These are phyloP conservation scores for Ecliptopera silaceata DNA, from an alignment of 2,888 invertebrate genomes.

Conservation along the genomic window DNA sequence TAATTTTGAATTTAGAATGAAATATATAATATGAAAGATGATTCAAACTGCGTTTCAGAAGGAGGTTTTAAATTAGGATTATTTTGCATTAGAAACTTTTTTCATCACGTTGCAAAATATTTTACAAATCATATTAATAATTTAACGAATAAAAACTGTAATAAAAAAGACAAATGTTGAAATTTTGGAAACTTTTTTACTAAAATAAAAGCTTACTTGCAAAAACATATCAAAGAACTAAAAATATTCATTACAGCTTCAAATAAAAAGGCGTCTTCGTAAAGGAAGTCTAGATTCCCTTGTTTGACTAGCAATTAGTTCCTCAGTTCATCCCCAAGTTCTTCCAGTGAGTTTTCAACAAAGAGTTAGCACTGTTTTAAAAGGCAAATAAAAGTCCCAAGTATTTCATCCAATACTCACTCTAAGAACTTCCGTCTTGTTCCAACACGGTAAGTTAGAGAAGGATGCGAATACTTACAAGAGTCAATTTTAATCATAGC, in stretches of 20 bases:
- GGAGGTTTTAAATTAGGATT: too few relatives aligned
- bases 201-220: neutral
- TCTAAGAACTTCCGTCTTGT: slow-evolving; percentile 7
- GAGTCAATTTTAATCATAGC: slow-evolving; percentile 38
- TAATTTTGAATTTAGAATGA: too few relatives aligned
- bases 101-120: neutral
- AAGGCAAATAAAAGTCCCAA: slow-evolving; percentile 37
- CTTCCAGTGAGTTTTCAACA: slow-evolving; percentile 32
- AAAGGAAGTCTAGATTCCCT: slow-evolving; percentile 24
- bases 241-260: slow-evolving; percentile 6
- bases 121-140: too few relatives aligned
- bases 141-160: too few relatives aligned
- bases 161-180: too few relatives aligned
- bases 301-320: slow-evolving; percentile 37
- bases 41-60: too few relatives aligned
- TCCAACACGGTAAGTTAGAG: slow-evolving; percentile 15
- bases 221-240: neutral
- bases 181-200: too few relatives aligned
- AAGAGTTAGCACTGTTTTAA: slow-evolving; percentile 36
- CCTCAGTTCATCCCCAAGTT: slow-evolving; percentile 32
- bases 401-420: slow-evolving; percentile 24
- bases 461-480: slow-evolving; percentile 14
- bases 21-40: too few relatives aligned
- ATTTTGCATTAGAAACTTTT: too few relatives aligned
- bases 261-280: slow-evolving; percentile 3